Percentiles rank a stretch among this genome's conserved stretches.
Evolutionary conservation across 2,888 invertebrate species (phyloP).

Genomic region (Cantharis flavilabris): DNA sequence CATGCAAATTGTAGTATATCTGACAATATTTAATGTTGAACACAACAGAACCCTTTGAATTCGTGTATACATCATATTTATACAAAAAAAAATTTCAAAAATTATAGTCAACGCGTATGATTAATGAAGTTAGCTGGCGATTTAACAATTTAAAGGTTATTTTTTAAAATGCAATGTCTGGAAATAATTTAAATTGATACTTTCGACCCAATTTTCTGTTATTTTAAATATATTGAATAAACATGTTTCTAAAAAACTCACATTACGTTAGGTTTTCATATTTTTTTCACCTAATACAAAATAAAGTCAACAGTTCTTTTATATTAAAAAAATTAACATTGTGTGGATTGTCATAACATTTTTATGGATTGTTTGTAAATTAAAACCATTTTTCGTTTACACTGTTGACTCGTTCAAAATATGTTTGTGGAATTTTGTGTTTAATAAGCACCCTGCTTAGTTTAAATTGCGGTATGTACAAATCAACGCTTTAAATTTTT

Average conservation of each 20-base stretch:
- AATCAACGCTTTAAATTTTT: not conserved
- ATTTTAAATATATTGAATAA: not conserved
- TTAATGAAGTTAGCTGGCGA: constrained; percentile 2
- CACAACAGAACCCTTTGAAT: not conserved
- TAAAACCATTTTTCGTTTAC: not conserved
- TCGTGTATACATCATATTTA: not conserved
- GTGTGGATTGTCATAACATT: not conserved
- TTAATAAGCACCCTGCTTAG: not conserved
- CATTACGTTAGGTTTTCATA: not conserved
- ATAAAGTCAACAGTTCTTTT: not conserved
- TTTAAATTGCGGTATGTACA: not conserved
- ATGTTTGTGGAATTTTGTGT: not conserved
- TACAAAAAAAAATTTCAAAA: not conserved
- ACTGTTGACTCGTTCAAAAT: not conserved
- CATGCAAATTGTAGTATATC: not conserved
- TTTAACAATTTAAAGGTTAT: constrained; percentile 1
- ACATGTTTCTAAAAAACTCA: not conserved
- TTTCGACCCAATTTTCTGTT: not conserved
- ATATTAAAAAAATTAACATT: not conserved
- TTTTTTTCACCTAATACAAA: not conserved
- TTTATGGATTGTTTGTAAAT: not conserved
- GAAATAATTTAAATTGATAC: constrained; percentile 19
- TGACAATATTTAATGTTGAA: not conserved
- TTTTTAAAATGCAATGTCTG: constrained; percentile 9
- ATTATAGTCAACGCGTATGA: constrained; percentile 1